A percentile compares a stretch with the other conserved stretches of the same genome.
phyloP scores from a whole-genome alignment of 2,888 invertebrate species.

The Megastigmus dorsalis region DNA sequence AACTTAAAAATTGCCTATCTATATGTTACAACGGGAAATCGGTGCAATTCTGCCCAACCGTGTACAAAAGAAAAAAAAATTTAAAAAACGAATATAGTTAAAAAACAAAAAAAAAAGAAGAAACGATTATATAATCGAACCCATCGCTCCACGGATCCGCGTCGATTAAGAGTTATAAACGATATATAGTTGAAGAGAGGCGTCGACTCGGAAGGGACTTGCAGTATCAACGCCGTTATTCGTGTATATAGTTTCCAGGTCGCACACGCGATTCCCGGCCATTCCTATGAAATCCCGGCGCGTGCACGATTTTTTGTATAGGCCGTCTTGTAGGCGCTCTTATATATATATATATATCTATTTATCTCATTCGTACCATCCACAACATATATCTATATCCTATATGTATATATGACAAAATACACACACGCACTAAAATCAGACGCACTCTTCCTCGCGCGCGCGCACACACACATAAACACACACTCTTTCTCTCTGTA shows the following conservation, averaged over 20 bases:
- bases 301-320: constrained; percentile 37
- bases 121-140: no score
- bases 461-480: background rate
- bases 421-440: background rate
- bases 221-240: background rate
- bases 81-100: background rate
- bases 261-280: background rate
- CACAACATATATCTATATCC: no score
- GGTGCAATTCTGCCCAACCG: no score
- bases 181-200: background rate
- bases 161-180: no score
- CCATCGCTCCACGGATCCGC: background rate
- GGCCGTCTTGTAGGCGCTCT: constrained; percentile 42
- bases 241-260: background rate
- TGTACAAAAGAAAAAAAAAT: no score
- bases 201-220: background rate
- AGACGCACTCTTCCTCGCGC: background rate
- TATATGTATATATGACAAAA: constrained; percentile 4
- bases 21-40: constrained; percentile 26
- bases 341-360: no score
- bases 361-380: background rate
- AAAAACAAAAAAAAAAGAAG: background rate
- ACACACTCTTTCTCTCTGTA: background rate
- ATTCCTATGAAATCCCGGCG: constrained; percentile 41
- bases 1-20: constrained; percentile 37